A percentile compares a stretch with the other conserved stretches of the same genome.
These are phyloP conservation scores for Entomobrya multifasciata DNA, from an alignment of 2,888 invertebrate species.

Conservation along the genomic window DNA sequence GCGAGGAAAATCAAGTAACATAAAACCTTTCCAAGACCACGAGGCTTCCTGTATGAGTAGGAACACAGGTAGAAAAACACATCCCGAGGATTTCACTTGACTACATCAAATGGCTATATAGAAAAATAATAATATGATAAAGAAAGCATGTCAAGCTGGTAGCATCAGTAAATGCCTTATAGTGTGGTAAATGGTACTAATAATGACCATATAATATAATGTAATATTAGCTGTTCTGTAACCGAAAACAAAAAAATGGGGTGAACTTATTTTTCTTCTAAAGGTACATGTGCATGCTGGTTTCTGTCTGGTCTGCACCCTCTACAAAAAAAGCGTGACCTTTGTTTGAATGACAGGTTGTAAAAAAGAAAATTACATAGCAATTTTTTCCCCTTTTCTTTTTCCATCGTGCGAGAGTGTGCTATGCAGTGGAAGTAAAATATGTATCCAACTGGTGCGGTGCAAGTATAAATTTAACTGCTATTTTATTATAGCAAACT, in stretches of 20 bases:
- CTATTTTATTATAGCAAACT: neutral
- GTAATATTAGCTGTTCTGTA: too few relatives aligned
- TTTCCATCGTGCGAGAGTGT: neutral
- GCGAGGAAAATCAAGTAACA: too few relatives aligned
- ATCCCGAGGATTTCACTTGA: neutral
- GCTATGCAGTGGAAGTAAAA: neutral
- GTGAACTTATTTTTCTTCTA: neutral
- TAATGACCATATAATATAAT: too few relatives aligned
- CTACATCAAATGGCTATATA: neutral
- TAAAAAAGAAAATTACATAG: conserved; percentile 61
- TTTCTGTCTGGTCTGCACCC: neutral
- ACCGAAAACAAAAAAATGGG: neutral
- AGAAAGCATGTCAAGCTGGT: neutral
- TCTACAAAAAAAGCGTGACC: conserved; percentile 39
- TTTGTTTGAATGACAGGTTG: conserved; percentile 64
- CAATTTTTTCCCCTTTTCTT: conserved; percentile 29
- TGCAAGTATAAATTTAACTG: neutral
- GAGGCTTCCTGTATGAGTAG: too few relatives aligned
- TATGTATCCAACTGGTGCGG: neutral
- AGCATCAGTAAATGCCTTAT: neutral
- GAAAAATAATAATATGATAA: neutral
- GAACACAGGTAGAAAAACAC: neutral
- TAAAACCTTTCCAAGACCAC: too few relatives aligned
- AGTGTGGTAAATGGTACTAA: too few relatives aligned
- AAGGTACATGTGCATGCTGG: neutral